Percentiles rank a stretch among this genome's conserved stretches.
phyloP scores from a whole-genome alignment of 2,113 vertebrate species.

The Salvelinus sp. region DNA sequence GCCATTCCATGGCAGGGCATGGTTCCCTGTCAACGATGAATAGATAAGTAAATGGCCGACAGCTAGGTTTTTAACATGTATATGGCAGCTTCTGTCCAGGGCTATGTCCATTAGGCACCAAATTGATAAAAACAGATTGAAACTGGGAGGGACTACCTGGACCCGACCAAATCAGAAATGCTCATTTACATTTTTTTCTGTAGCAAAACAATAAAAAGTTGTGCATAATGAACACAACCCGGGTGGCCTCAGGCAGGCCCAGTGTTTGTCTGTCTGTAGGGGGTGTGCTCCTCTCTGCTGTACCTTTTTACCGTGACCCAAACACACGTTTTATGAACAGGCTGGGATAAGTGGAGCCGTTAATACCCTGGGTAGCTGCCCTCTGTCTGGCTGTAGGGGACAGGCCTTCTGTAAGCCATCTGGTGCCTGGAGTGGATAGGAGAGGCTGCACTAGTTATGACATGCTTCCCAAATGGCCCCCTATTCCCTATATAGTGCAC shows the following conservation, averaged over 20 bases:
- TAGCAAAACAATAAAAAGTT: no score
- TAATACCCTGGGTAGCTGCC: constrained; percentile 37
- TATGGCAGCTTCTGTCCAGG: no score
- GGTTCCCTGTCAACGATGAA: no score
- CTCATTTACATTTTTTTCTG: no score
- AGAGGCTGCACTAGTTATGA: no score
- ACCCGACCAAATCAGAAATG: no score
- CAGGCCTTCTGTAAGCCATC: constrained; percentile 18
- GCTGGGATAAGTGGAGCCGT: constrained; percentile 38
- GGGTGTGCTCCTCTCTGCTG: background rate
- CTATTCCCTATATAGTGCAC: no score
- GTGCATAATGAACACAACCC: background rate
- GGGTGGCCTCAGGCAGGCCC: background rate
- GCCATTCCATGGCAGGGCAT: no score
- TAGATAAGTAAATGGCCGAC: no score
- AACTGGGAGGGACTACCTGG: background rate
- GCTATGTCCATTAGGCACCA: background rate
- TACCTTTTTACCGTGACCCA: background rate
- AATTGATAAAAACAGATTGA: background rate
- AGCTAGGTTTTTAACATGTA: no score
- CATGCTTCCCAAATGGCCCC: no score
- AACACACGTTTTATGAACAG: constrained; percentile 3
- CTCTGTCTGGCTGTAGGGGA: background rate
- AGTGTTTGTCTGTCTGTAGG: background rate
- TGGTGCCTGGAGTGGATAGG: constrained; percentile 23